phyloP scores from a whole-genome alignment of 2,888 invertebrate genomes.

The Dasysyrphus albostriatus region DNA sequence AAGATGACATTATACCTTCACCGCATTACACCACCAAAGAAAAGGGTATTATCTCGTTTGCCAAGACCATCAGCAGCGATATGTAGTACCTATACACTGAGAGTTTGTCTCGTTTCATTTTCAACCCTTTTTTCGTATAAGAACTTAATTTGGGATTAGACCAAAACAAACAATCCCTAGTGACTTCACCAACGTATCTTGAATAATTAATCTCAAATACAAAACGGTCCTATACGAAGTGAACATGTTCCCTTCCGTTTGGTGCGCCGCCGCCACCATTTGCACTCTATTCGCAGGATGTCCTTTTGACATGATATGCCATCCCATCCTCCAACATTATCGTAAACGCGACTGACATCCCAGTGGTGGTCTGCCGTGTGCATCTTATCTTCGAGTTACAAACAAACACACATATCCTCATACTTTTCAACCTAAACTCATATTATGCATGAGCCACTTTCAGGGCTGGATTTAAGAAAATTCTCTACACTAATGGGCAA shows the following conservation, averaged over 20 bases:
- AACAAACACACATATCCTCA: constrained; percentile 30
- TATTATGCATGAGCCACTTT: neutral
- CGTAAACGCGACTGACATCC: constrained; percentile 28
- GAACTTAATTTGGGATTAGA: constrained; percentile 73
- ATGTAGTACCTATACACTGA: neutral
- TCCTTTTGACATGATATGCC: constrained; percentile 58
- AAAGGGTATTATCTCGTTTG: constrained; percentile 61
- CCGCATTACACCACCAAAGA: constrained; percentile 21
- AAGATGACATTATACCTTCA: constrained; percentile 34
- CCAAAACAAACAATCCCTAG: constrained; percentile 64
- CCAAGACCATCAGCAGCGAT: neutral
- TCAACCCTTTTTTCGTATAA: constrained; percentile 38
- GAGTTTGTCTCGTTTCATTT: constrained; percentile 35
- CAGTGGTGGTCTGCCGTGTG: constrained; percentile 59
- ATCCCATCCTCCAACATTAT: constrained; percentile 1
- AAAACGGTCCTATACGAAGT: constrained; percentile 42
- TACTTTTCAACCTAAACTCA: neutral
- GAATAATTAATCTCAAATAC: constrained; percentile 72
- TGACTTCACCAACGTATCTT: constrained; percentile 70
- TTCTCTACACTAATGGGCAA: neutral
- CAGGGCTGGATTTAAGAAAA: neutral
- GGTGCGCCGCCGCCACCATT: neutral
- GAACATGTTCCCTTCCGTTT: constrained; percentile 15
- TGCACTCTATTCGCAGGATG: constrained; percentile 40
- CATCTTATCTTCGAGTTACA: constrained; percentile 59